Percentiles rank a stretch among this genome's conserved stretches.
These are phyloP conservation scores for Nesogale talazaci DNA, from an alignment of 2,113 vertebrate genomes.

Conservation along the genomic window DNA sequence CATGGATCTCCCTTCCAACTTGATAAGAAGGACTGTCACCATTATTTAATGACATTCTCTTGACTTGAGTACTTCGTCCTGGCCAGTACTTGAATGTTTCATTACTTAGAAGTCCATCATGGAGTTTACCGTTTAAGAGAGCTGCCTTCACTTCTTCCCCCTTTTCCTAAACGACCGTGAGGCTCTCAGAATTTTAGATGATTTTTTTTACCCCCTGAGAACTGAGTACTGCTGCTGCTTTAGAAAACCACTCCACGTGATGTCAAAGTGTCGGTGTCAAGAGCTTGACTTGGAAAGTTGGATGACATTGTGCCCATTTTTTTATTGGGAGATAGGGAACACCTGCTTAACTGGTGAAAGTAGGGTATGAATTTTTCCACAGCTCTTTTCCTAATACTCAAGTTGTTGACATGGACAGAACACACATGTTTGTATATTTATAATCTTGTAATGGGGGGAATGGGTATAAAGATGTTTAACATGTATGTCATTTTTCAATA, in stretches of 20 bases:
- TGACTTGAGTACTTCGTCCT: neutral
- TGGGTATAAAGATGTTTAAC: conserved; percentile 81
- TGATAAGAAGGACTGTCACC: conserved; percentile 21
- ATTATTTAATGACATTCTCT: conserved; percentile 58
- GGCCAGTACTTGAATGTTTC: conserved; percentile 39
- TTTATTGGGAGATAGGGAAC: neutral
- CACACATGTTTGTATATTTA: conserved; percentile 84
- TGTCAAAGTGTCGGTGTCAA: neutral
- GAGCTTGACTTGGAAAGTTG: conserved; percentile 14
- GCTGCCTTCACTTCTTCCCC: conserved; percentile 1
- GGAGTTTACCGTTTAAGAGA: conserved; percentile 44
- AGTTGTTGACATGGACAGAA: neutral
- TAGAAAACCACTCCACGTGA: conserved; percentile 17
- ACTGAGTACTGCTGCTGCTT: neutral
- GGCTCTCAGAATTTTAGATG: conserved; percentile 27
- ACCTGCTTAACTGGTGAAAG: conserved; percentile 38
- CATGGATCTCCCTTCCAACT: neutral
- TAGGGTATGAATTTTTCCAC: conserved; percentile 51
- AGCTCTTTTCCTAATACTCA: neutral
- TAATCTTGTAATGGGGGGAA: conserved; percentile 68
- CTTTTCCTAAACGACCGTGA: neutral
- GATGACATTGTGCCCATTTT: conserved; percentile 5
- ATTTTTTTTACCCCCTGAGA: neutral
- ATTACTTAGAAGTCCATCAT: conserved; percentile 15
- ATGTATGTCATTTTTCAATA: conserved; percentile 83